These are phyloP conservation scores for Symphodus melops DNA, from an alignment of 2,113 vertebrate species.

Conservation along the genomic window DNA sequence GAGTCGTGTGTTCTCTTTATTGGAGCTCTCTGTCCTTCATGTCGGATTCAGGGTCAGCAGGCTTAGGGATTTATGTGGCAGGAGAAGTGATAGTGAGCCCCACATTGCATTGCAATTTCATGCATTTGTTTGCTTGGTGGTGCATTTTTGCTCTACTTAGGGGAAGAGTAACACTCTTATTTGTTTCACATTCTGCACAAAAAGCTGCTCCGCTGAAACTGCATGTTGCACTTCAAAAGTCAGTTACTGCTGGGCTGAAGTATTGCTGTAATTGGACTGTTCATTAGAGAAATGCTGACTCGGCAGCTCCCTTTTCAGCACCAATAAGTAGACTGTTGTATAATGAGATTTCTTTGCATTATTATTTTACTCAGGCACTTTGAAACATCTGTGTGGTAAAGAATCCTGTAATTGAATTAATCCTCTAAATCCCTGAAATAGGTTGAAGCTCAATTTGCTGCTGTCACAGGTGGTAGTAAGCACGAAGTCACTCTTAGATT, in stretches of 20 bases:
- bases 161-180: constrained; percentile 3
- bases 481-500: too few species aligned
- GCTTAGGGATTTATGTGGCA: not conserved
- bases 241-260: constrained; percentile 3
- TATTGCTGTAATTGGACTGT: constrained; percentile 48
- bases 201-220: constrained; percentile 12
- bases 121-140: constrained; percentile 4
- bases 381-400: not conserved
- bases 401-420: constrained; percentile 11
- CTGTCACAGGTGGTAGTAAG: not conserved
- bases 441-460: not conserved
- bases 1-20: constrained; percentile 8
- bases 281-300: constrained; percentile 40
- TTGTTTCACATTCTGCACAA: not conserved
- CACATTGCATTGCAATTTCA: constrained; percentile 5
- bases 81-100: not conserved
- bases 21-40: constrained; percentile 45
- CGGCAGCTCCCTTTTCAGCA: not conserved
- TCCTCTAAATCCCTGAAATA: not conserved
- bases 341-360: constrained; percentile 32
- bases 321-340: constrained; percentile 27
- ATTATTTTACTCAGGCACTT: constrained; percentile 11
- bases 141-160: constrained; percentile 9
- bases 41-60: constrained; percentile 38
- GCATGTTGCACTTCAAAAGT: constrained; percentile 33